A percentile compares a stretch with the other conserved stretches of the same genome.
Conservation (phyloP, 2,113 vertebrate genomes). For the Pterocles orientalis region DNA sequence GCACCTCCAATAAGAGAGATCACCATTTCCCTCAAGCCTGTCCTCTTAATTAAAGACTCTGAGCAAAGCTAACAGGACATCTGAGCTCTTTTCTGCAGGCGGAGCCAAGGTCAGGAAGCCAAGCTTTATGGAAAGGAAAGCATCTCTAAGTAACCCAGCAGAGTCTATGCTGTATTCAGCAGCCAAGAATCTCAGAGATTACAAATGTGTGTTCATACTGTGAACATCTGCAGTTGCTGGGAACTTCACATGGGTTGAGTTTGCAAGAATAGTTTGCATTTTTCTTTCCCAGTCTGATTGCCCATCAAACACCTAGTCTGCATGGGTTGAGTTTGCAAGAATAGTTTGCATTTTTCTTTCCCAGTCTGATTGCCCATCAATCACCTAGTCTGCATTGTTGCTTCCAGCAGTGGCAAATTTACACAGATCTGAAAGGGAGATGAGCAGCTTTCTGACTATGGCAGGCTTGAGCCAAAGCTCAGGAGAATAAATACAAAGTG, state of each 20-base stretch:
- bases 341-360: not conserved
- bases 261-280: constrained; percentile 13
- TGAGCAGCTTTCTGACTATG: not conserved
- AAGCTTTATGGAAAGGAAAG: not conserved
- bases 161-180: not conserved
- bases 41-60: not conserved
- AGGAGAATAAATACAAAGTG: not conserved
- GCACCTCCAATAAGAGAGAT: not conserved
- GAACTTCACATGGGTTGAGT: not conserved
- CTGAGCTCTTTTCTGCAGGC: not conserved
- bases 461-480: not conserved
- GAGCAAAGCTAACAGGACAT: not conserved
- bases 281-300: not conserved
- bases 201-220: not conserved
- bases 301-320: not conserved
- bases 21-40: not conserved
- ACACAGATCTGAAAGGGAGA: not conserved
- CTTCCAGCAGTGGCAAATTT: not conserved
- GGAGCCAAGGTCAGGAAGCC: not conserved
- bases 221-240: not conserved
- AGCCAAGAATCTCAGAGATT: not conserved
- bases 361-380: not conserved
- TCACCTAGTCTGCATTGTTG: not conserved
- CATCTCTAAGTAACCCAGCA: not conserved
- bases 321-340: not conserved